These are phyloP conservation scores for Lates calcarifer DNA, from an alignment of 2,113 vertebrate species.

Conservation along the genomic window DNA sequence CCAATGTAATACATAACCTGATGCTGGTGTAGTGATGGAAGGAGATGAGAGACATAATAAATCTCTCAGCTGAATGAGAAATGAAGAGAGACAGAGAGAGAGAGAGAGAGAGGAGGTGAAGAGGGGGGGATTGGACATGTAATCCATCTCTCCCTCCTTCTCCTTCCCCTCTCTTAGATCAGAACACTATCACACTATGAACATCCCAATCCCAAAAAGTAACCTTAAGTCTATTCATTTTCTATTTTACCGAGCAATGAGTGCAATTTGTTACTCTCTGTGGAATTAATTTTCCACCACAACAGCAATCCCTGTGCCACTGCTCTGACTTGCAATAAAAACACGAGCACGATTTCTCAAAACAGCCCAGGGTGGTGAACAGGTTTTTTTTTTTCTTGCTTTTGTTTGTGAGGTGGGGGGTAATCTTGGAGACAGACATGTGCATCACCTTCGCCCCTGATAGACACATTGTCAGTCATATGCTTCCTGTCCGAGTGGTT, in stretches of 20 bases:
- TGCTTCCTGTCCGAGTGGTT: neutral
- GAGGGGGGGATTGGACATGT: neutral
- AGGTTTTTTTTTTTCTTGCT: neutral
- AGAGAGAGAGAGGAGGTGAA: constrained; percentile 12
- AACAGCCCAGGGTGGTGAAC: constrained; percentile 1
- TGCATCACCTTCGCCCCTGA: constrained; percentile 14
- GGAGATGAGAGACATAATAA: constrained; percentile 33
- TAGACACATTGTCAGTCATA: neutral
- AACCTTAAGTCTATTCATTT: constrained; percentile 1
- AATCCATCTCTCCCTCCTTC: neutral
- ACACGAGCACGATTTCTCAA: constrained; percentile 18
- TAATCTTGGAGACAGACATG: constrained; percentile 17
- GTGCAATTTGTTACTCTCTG: neutral
- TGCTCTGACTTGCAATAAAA: constrained; percentile 42
- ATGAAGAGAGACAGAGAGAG: constrained; percentile 19
- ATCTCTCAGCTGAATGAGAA: constrained; percentile 35
- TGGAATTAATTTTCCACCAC: constrained; percentile 28
- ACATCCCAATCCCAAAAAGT: constrained; percentile 5
- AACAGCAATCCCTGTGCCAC: constrained; percentile 12
- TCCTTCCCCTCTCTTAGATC: neutral
- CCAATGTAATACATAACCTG: neutral
- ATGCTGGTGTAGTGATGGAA: constrained; percentile 11
- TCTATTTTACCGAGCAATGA: neutral
- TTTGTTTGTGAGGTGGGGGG: constrained; percentile 7
- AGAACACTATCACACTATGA: neutral